Conservation (phyloP, 2,888 invertebrate species). For the Adineta ricciae region DNA sequence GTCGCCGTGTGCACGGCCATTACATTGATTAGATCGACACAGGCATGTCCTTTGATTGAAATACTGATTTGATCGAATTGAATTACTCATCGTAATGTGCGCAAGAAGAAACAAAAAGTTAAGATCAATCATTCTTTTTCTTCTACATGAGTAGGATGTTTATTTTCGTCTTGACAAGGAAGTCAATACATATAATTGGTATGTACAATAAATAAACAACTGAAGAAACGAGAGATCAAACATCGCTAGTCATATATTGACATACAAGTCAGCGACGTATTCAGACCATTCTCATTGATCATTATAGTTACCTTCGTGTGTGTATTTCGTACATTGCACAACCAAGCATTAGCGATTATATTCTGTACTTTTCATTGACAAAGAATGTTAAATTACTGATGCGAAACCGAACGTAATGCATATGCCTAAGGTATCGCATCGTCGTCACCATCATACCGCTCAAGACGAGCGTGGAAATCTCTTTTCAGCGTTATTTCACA, state of each 20-base stretch:
- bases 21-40: too few species aligned
- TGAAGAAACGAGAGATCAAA: not conserved
- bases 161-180: not conserved
- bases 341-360: not conserved
- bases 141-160: not conserved
- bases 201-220: not conserved
- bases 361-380: not conserved
- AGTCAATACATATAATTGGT: not conserved
- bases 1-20: too few species aligned
- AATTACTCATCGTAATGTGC: too few species aligned
- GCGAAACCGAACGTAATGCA: not conserved
- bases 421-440: not conserved
- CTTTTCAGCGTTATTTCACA: not conserved
- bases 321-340: not conserved
- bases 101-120: too few species aligned
- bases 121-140: not conserved
- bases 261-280: not conserved
- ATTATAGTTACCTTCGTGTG: not conserved
- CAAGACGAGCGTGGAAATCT: not conserved
- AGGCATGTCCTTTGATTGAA: too few species aligned
- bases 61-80: too few species aligned
- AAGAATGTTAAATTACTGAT: not conserved
- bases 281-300: not conserved
- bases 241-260: not conserved
- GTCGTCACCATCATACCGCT: not conserved